A percentile compares a stretch with the other conserved stretches of the same genome.
Evolutionary conservation across 2,888 invertebrate genomes (phyloP).

Genomic region (Pristionchus fissidentatus): DNA sequence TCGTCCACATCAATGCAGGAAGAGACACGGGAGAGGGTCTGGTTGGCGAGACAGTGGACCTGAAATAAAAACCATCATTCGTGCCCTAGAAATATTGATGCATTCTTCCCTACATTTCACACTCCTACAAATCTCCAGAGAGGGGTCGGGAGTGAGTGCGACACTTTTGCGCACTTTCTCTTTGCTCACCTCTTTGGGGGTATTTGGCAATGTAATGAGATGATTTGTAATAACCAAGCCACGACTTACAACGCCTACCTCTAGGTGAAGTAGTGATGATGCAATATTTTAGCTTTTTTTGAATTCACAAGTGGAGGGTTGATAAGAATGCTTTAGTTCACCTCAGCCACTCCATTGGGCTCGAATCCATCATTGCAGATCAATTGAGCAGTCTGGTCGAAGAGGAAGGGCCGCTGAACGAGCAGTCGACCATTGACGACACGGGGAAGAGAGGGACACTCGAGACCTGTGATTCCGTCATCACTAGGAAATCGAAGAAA

Average conservation of each 20-base stretch:
- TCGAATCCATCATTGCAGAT: constrained; percentile 48
- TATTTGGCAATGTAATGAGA: no score
- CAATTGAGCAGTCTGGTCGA: constrained; percentile 42
- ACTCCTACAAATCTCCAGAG: neutral
- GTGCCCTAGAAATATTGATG: no score
- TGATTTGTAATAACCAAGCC: no score
- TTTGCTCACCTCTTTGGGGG: no score
- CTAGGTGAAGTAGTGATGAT: neutral
- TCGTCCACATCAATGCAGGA: constrained; percentile 74
- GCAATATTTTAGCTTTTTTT: no score
- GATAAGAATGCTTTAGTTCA: neutral
- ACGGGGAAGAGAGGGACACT: constrained; percentile 46
- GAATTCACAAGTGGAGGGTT: neutral
- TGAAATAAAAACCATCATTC: constrained; percentile 34
- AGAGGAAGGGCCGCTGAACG: constrained; percentile 48
- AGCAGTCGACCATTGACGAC: constrained; percentile 44
- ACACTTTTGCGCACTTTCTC: no score
- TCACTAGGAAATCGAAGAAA: neutral
- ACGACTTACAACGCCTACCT: no score
- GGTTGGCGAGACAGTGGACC: constrained; percentile 73
- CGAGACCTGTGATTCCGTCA: constrained; percentile 31
- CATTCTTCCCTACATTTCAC: neutral
- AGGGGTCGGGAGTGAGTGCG: no score
- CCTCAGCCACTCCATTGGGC: constrained; percentile 26
- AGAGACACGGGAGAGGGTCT: constrained; percentile 70